Evolutionary conservation across 2,113 vertebrate genomes (phyloP), one percentile per base, ranked within the genome.

Genomic region (Mandrillus leucophaeus): DNA sequence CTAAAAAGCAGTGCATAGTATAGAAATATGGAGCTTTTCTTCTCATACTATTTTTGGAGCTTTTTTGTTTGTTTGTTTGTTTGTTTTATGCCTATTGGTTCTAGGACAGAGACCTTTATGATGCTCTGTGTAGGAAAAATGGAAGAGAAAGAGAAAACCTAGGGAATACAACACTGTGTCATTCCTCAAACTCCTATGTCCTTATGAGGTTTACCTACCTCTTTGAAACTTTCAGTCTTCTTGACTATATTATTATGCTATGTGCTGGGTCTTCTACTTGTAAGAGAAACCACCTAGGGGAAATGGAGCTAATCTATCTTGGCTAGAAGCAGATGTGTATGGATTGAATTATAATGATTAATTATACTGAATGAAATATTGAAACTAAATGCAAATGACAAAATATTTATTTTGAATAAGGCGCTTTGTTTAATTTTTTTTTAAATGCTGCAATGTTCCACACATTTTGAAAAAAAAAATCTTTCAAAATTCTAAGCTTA

Each of bases 351-450:
- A 85, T 88, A 91, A 88, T 66, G 50, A 81, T 40, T 22, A 4
- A 57, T 91, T 81, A 61, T 64, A 38, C 3, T 91, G 38, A 95
- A 64, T 64, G 27, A 88, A 75, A 30, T 45, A 59, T 95, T 79
- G 38, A 50, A 61, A 59, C 20, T 88, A 76, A 78, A 89, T 55
- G 25, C 20, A 93, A 96, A 91, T 70, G 32, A 35, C 11, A 88
- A 91, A 70, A 72, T 68, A 59, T 83, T 92, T 92, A 85, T 66
- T 96, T 81, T 76, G 23, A 88, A 76, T 52, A 66, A 84, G 25
- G 32, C 2, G 17, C n/a, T 66, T 55, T 81, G n/a, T 66, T 93
- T 86, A 68, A 52, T 9, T 43, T 78, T 66, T 55, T 61, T 38
- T 0, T 5, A 86, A 95, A 52, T 52, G 23, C 5, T 94, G 4